These are phyloP conservation scores for Melitaea athalia DNA, from an alignment of 2,888 invertebrate species.

Conservation along the genomic window DNA sequence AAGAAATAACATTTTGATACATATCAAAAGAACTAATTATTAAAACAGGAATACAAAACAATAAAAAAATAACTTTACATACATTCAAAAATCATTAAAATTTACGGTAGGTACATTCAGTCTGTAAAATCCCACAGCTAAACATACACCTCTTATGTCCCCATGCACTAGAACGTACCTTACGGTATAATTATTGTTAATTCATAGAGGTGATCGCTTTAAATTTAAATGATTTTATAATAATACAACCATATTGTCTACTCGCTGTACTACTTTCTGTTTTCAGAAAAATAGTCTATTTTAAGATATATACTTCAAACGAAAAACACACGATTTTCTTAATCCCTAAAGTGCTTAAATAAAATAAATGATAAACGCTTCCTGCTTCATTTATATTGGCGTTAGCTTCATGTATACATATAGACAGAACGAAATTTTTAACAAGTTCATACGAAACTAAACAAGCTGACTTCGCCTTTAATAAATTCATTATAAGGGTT, in stretches of 20 bases:
- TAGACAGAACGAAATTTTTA: slow-evolving; percentile 32
- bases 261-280: background rate
- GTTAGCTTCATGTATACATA: slow-evolving; percentile 23
- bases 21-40: no score
- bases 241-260: background rate
- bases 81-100: no score
- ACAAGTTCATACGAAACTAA: slow-evolving; percentile 24
- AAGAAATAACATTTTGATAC: no score
- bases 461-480: slow-evolving; percentile 7
- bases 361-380: slow-evolving; percentile 25
- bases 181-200: no score
- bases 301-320: background rate
- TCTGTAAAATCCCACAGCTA: no score
- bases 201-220: no score
- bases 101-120: no score
- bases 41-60: no score
- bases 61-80: no score
- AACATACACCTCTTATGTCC: no score
- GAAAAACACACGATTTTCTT: background rate
- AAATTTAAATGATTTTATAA: background rate
- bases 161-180: background rate
- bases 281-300: background rate
- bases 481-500: slow-evolving; percentile 16
- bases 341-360: slow-evolving; percentile 6
- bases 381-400: slow-evolving; percentile 33